Evolutionary conservation across 1,140 invertebrate species (phyloP).

Genomic region (Batillaria attramentaria): DNA sequence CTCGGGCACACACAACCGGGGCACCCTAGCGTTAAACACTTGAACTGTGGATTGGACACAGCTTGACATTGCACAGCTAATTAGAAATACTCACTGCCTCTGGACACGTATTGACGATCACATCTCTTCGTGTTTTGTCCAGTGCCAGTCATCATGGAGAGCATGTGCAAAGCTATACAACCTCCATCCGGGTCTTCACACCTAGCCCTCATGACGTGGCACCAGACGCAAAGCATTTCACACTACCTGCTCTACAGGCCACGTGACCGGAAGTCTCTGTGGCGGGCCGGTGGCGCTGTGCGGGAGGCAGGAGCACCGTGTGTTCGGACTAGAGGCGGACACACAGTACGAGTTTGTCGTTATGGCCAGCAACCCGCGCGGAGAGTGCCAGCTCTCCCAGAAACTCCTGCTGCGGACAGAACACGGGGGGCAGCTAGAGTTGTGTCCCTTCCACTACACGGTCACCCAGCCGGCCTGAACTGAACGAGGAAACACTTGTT

Average conservation of each 20-base stretch:
- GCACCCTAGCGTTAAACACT: too few species aligned
- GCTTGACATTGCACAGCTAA: too few species aligned
- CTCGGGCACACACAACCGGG: too few species aligned
- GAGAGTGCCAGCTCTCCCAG: conserved; percentile 67
- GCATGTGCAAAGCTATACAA: conserved; percentile 58
- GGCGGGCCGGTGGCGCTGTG: conserved; percentile 61
- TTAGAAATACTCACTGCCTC: too few species aligned
- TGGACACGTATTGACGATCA: too few species aligned
- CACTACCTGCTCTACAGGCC: conserved; percentile 61
- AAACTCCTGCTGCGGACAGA: conserved; percentile 58
- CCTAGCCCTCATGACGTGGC: conserved; percentile 60
- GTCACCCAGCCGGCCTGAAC: too few species aligned
- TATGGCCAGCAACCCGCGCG: conserved; percentile 59
- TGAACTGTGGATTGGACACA: too few species aligned
- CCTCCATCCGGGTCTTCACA: conserved; percentile 62
- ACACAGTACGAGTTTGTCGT: conserved; percentile 66
- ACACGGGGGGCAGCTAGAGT: too few species aligned
- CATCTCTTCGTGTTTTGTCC: conserved; percentile 31
- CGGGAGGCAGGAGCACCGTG: conserved; percentile 60
- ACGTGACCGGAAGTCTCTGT: conserved; percentile 44
- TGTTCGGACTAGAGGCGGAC: conserved; percentile 61
- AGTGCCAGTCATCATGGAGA: conserved; percentile 64
- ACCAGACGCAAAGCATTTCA: conserved; percentile 55
- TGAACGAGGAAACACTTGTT: too few species aligned
- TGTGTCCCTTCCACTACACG: too few species aligned